A percentile compares a stretch with the other conserved stretches of the same genome.
phyloP scores from a whole-genome alignment of 2,797 vertebrate genomes.

The Myioborus miniatus region DNA sequence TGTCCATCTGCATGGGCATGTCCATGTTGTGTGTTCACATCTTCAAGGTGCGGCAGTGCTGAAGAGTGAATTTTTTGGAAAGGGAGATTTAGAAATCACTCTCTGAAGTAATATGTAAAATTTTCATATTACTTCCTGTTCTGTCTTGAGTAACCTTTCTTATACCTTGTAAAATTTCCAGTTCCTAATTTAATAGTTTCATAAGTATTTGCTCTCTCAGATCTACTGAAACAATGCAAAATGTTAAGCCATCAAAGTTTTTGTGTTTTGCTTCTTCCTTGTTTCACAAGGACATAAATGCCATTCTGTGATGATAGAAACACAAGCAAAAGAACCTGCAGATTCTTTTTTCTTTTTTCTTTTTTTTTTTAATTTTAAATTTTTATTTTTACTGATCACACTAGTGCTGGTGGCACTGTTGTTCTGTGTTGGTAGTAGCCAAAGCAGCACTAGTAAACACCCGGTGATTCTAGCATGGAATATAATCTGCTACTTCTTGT shows the following conservation, averaged over 20 bases:
- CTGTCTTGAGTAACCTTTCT: neutral
- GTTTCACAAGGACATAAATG: neutral
- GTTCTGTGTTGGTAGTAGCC: neutral
- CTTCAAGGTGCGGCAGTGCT: neutral
- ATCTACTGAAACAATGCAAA: neutral
- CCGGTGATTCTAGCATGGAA: neutral
- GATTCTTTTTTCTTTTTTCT: neutral
- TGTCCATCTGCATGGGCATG: neutral
- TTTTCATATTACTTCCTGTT: neutral
- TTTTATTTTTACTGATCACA: neutral
- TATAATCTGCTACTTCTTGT: neutral
- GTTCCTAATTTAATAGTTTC: neutral
- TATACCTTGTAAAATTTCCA: neutral
- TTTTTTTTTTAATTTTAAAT: neutral
- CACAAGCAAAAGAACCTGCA: neutral
- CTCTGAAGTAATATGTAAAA: neutral
- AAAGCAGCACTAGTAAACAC: neutral
- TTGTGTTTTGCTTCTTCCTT: neutral
- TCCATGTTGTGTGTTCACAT: neutral
- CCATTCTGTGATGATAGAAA: neutral
- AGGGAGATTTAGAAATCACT: neutral
- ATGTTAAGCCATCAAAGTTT: neutral
- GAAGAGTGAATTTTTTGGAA: conserved; percentile 29
- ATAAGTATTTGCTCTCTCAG: neutral
- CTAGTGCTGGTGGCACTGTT: neutral